Evolutionary conservation across 35 echinoderm and acorn worm genomes (phyloP), one percentile per base, ranked within the genome.

Genomic region (Amphiura filiformis): DNA sequence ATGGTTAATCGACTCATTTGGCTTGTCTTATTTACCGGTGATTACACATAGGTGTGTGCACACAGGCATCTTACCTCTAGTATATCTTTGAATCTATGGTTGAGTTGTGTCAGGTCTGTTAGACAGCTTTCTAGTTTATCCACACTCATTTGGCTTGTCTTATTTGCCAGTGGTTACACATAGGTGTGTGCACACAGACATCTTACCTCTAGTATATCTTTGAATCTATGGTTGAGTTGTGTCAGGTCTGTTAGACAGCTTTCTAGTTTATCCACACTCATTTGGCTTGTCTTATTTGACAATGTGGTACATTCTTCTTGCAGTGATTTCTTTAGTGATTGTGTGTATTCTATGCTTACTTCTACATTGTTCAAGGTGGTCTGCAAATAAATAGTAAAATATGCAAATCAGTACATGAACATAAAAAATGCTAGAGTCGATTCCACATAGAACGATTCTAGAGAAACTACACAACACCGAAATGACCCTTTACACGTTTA

Each of bases 31-130:
- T n/a, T n/a, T n/a, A n/a, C n/a, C n/a, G n/a, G n/a, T n/a, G n/a
- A n/a, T n/a, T n/a, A n/a, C n/a, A n/a, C n/a, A n/a, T n/a, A n/a
- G n/a, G n/a, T n/a, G n/a, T n/a, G n/a, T n/a, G n/a, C n/a, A n/a
- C n/a, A n/a, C n/a, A n/a, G 41, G 17, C 17, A 17, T 17, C 41
- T 47, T 47, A 99, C 96, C 86, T 95, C 92, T 56, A 99, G 37
- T 34, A 99, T 93, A 81, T 99, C 96, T 90, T 99, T 99, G 65
- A 99, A 99, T 81, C 93, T 99, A 80, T 99, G 89, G 1, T 90
- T 94, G 39, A 95, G 81, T 38, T 87, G 82, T 44, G 86, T 87
- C 34, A 99, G 79, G 84, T 99, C 96, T 23, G 39, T 82, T 7
- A 99, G 65, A 41, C 96, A 97, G 56, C 93, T 97, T 11, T 97